These are phyloP conservation scores for Brachyistius frenatus DNA, from an alignment of 2,113 vertebrate species.

Conservation along the genomic window DNA sequence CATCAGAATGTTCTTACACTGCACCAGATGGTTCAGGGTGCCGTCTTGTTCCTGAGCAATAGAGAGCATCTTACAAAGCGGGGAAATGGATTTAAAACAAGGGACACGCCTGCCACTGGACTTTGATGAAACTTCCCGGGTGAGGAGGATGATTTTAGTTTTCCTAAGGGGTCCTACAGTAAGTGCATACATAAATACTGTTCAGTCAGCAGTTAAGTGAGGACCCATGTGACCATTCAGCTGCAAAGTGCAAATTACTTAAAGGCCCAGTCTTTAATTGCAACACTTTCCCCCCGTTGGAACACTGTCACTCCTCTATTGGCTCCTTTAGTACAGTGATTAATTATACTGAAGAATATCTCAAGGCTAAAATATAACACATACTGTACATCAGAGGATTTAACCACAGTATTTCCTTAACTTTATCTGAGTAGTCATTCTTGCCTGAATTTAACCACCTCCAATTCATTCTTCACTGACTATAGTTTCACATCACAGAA, in stretches of 20 bases:
- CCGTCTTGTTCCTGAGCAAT: constrained; percentile 9
- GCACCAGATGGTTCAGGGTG: constrained; percentile 30
- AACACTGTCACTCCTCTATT: constrained; percentile 23
- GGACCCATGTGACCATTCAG: constrained; percentile 57
- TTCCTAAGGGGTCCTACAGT: constrained; percentile 43
- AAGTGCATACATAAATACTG: constrained; percentile 55
- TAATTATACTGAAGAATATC: constrained; percentile 32
- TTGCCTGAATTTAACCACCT: no score
- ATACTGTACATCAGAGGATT: not conserved
- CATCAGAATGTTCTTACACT: constrained; percentile 39
- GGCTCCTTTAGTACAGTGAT: constrained; percentile 24
- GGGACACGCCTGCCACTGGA: constrained; percentile 55
- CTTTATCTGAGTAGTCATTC: not conserved
- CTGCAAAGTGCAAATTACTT: constrained; percentile 58
- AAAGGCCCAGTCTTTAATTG: constrained; percentile 61
- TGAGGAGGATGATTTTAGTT: constrained; percentile 53
- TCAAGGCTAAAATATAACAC: not conserved
- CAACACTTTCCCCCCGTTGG: constrained; percentile 28
- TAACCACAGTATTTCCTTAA: constrained; percentile 4
- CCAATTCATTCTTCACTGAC: no score
- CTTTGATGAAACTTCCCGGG: constrained; percentile 67
- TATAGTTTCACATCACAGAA: no score
- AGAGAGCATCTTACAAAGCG: constrained; percentile 31
- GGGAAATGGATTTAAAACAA: constrained; percentile 60
- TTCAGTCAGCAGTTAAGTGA: constrained; percentile 65